phyloP scores from a whole-genome alignment of 2,888 invertebrate genomes.

The Auanema sp. region DNA sequence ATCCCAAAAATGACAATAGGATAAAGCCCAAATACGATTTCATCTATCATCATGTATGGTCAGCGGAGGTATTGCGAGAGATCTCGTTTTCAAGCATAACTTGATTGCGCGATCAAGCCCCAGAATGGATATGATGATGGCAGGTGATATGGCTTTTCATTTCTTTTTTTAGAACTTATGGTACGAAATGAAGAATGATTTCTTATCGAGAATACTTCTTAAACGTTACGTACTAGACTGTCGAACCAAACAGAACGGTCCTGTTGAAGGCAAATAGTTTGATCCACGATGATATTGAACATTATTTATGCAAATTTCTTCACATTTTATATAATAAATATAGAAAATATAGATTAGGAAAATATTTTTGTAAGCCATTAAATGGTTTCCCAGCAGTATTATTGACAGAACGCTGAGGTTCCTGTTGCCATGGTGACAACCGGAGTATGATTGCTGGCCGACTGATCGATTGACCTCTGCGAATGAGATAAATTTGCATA shows the following conservation, averaged over 20 bases:
- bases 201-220: neutral
- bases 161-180: too few species aligned
- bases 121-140: too few species aligned
- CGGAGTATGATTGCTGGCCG: too few species aligned
- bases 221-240: neutral
- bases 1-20: neutral
- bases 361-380: too few species aligned
- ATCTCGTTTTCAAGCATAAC: neutral
- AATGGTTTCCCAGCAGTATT: too few species aligned
- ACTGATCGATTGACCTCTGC: too few species aligned
- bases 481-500: too few species aligned
- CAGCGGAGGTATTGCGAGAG: slow-evolving; percentile 2
- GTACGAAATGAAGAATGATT: neutral
- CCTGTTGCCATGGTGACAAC: too few species aligned
- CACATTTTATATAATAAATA: neutral
- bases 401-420: too few species aligned
- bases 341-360: too few species aligned
- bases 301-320: slow-evolving; percentile 3
- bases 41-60: too few species aligned
- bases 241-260: slow-evolving; percentile 1
- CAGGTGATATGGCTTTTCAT: too few species aligned
- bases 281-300: neutral
- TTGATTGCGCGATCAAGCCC: neutral
- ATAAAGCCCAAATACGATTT: slow-evolving; percentile 2
- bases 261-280: neutral